These are phyloP conservation scores for Brachionus sp. DNA, from an alignment of 1,140 invertebrate genomes.

Conservation along the genomic window DNA sequence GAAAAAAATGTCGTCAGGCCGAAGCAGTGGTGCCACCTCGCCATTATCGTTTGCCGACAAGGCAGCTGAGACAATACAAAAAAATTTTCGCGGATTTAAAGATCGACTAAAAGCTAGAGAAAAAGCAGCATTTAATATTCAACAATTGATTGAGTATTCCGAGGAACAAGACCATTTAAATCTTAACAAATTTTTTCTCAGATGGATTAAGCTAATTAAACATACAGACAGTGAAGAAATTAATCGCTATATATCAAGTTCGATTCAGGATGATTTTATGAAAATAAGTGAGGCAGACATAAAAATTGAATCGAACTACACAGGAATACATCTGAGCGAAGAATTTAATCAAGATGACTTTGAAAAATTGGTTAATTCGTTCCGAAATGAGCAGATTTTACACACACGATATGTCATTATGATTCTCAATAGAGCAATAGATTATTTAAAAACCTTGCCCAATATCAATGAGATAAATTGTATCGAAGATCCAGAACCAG, in stretches of 20 bases:
- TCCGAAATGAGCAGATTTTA: constrained; percentile 17
- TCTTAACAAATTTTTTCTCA: neutral
- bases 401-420: constrained; percentile 15
- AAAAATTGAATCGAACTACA: constrained; percentile 65
- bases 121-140: constrained; percentile 86
- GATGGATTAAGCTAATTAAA: constrained; percentile 40
- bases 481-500: neutral
- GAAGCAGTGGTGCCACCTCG: neutral
- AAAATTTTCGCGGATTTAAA: constrained; percentile 82
- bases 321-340: constrained; percentile 70
- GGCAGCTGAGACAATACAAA: constrained; percentile 81
- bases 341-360: constrained; percentile 72
- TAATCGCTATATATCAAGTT: neutral
- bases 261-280: constrained; percentile 11
- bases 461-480: constrained; percentile 39
- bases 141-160: constrained; percentile 84
- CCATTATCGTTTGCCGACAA: constrained; percentile 18
- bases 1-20: constrained; percentile 3
- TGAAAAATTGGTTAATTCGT: constrained; percentile 62
- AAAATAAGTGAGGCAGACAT: neutral
- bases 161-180: constrained; percentile 83
- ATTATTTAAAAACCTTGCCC: constrained; percentile 3
- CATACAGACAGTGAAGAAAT: constrained; percentile 8
- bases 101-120: constrained; percentile 77
- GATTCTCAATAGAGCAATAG: constrained; percentile 28